Evolutionary conservation across 1,140 invertebrate genomes (phyloP), one percentile per base, ranked within the genome.

Genomic region (Charaxes varanes): DNA sequence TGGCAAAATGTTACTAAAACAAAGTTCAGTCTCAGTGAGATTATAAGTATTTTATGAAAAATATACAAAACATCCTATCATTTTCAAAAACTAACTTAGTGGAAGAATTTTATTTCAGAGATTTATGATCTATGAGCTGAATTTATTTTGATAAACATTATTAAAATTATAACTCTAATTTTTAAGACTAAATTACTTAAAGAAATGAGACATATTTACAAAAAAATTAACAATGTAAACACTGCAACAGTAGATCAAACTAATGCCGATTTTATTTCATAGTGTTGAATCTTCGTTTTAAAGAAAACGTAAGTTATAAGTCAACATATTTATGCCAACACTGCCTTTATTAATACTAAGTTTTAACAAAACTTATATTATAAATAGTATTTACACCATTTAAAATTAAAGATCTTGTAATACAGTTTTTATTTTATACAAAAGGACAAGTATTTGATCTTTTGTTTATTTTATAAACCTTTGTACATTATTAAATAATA

Each of bases 341-440:
- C 23, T 26, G 3, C 13, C 23, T 5, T 12, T 12, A 63, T 50
- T 58, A 53, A 56, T 54, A 40, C 51, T 46, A 48, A 41, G 53
- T 37, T 33, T 48, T 52, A 28, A 52, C 47, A 56, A 51, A 21
- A 40, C 55, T 40, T 42, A 50, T 33, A 26, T 14, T 33, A 41
- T 24, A 38, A 18, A 3, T 27, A 17, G 6, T 41, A 41, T 41
- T 41, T 41, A 41, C 40, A 41, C 7, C n/a, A 35, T 17, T n/a
- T 10, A 23, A 26, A 32, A 12, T 12, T 26, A 26, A 26, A 26
- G 23, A 26, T 26, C 23, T 26, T 12, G 1, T 26, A 12, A n/a
- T 12, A 2, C 7, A 23, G 1, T 23, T 23, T 23, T 6, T 7
- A 41, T 30, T 14, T 16, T 8, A 18, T n/a, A 21, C 16, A 40